A percentile compares a stretch with the other conserved stretches of the same genome.
Evolutionary conservation across 2,888 invertebrate genomes (phyloP).

Genomic region (Marronus borbonicus): DNA sequence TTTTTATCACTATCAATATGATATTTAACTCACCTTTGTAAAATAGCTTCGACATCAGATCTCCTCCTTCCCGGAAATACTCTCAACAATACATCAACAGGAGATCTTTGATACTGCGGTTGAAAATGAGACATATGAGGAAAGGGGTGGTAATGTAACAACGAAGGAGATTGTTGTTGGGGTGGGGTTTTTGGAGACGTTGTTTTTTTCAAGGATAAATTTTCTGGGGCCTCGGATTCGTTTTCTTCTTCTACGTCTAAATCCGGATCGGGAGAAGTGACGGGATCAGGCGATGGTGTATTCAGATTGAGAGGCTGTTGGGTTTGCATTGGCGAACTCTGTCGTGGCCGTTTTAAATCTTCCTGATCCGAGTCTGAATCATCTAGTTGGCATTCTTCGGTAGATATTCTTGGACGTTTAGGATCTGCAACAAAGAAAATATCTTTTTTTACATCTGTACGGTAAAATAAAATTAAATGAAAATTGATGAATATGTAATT

Average conservation of each 20-base stretch:
- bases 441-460: not conserved
- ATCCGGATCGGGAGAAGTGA: conserved; percentile 68
- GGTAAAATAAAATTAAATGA: not conserved
- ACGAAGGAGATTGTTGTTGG: conserved; percentile 63
- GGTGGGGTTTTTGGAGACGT: conserved; percentile 65
- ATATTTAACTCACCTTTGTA: conserved; percentile 74
- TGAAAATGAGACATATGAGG: conserved; percentile 64
- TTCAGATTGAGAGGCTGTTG: conserved; percentile 68
- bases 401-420: conserved; percentile 70
- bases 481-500: no score
- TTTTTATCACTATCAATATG: no score
- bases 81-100: conserved; percentile 89
- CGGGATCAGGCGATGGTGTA: conserved; percentile 61
- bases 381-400: conserved; percentile 69
- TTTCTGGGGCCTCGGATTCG: conserved; percentile 79
- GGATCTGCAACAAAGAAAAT: conserved; percentile 55
- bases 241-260: conserved; percentile 74
- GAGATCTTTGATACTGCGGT: conserved; percentile 76
- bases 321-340: conserved; percentile 65
- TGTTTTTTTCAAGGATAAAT: conserved; percentile 84
- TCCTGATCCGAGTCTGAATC: conserved; percentile 72
- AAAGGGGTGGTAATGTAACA: conserved; percentile 53
- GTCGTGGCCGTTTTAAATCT: conserved; percentile 64
- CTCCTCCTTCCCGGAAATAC: conserved; percentile 92
- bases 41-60: conserved; percentile 87